Base-by-base conservation (phyloP, 2,888 invertebrate genomes). In the Rhaphigaster nebulosa region DNA sequence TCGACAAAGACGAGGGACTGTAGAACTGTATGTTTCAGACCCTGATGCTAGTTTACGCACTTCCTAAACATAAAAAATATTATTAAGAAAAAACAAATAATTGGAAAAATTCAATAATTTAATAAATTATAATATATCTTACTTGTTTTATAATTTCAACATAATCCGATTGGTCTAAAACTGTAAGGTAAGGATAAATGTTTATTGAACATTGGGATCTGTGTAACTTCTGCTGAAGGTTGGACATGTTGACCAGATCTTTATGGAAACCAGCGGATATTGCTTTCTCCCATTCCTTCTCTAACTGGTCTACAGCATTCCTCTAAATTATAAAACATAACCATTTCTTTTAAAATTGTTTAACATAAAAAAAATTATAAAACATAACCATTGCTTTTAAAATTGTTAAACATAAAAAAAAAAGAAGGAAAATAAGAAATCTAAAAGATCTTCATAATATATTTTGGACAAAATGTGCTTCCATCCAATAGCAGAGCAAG, bases 21-120 rank as follows among this genome's bases (percentile, higher is more conserved):
- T 95, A 0, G 96, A 96, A 93, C 97, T 97, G 93, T 96, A 97
- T 0, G 96, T 96, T 93, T 97, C 97, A 0, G 97, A 97, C 13
- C 97, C 97, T 93, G 96, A 96, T 0, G 96, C 96, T 23, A 97
- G 93, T 92, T 95, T 96, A 92, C 95, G 95, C 15, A 97, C 95
- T 94, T 97, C 97, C 91, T 95, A 94, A 92, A 97, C 20, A 76
- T 20, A 10, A 6, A 70, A 65, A 76, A 38, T 76, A 38, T 90
- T 41, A 54, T 88, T 70, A 56, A 23, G 0, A 50, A 88, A 87
- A n/a, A 88, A 87, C 56, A 87, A 34, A 26, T 60, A 12, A 80
- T 54, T 89, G 18, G 13, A 76, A 76, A 41, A 23, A 56, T 89
- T 50, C 18, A 18, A 41, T 90, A 26, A 52, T 5, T 23, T n/a